Evolutionary conservation across 2,888 invertebrate genomes (phyloP).

Genomic region (Neocrepidodera transversa): DNA sequence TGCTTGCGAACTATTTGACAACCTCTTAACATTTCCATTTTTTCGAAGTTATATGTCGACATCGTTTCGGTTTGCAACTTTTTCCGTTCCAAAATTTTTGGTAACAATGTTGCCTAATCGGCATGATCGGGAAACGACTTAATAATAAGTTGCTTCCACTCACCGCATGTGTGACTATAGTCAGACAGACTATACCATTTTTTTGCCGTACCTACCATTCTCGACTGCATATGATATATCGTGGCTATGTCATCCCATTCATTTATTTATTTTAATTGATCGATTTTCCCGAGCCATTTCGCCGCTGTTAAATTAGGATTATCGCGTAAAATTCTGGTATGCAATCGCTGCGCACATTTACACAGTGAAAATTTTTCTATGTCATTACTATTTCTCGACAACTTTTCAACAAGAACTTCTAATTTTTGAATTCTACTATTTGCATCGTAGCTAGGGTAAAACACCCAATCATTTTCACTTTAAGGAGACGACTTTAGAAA

Average conservation of each 20-base stretch:
- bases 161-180: neutral
- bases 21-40: slow-evolving; percentile 22
- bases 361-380: no score
- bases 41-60: slow-evolving; percentile 30
- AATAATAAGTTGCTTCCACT: slow-evolving; percentile 20
- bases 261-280: slow-evolving; percentile 37
- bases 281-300: slow-evolving; percentile 41
- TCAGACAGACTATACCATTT: no score
- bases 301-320: slow-evolving; percentile 23
- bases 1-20: slow-evolving; percentile 27
- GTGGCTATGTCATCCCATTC: slow-evolving; percentile 36
- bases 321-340: no score
- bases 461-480: no score
- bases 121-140: slow-evolving; percentile 30
- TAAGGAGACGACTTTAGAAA: no score
- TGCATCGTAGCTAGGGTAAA: no score
- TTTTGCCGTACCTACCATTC: no score
- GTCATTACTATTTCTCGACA: no score
- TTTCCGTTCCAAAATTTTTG: slow-evolving; percentile 26
- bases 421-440: no score
- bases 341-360: no score
- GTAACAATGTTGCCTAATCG: slow-evolving; percentile 30
- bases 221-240: slow-evolving; percentile 35
- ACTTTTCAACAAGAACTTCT: no score
- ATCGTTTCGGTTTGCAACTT: slow-evolving; percentile 28